Evolutionary conservation across 2,113 vertebrate species (phyloP).

Genomic region (Elephas maximus): DNA sequence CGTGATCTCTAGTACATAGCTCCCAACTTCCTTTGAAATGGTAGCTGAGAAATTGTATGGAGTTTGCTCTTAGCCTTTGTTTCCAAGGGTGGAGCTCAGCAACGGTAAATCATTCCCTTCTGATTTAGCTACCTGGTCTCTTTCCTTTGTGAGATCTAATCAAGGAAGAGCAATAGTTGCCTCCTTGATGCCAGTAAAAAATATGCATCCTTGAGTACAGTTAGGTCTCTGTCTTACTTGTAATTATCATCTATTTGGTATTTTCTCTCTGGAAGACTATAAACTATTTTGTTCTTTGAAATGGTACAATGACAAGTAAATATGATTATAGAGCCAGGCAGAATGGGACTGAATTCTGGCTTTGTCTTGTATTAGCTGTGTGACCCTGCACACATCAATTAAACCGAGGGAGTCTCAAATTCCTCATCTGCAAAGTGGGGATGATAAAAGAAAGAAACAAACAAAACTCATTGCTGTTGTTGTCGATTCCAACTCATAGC

Average conservation of each 20-base stretch:
- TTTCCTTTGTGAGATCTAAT: not conserved
- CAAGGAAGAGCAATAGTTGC: not conserved
- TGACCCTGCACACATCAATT: not conserved
- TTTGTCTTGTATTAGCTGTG: not conserved
- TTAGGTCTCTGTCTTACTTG: not conserved
- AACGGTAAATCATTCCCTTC: slow-evolving; percentile 1
- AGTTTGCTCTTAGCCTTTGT: not conserved
- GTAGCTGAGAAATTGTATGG: not conserved
- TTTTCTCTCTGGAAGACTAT: slow-evolving; percentile 35
- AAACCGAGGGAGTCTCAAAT: not conserved
- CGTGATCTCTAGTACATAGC: not conserved
- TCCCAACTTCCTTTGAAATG: not conserved
- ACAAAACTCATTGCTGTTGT: too few species aligned
- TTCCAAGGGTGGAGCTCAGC: not conserved
- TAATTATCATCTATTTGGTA: not conserved
- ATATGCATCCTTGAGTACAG: not conserved
- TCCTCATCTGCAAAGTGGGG: not conserved
- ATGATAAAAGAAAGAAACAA: not conserved
- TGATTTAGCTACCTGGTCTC: not conserved
- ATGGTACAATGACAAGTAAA: not conserved
- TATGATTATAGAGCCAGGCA: not conserved
- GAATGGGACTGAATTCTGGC: not conserved
- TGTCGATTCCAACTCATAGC: too few species aligned
- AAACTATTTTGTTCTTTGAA: slow-evolving; percentile 35
- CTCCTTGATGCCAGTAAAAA: slow-evolving; percentile 11